These are phyloP conservation scores for Cephalotes varians DNA, from an alignment of 2,888 invertebrate species.

Conservation along the genomic window DNA sequence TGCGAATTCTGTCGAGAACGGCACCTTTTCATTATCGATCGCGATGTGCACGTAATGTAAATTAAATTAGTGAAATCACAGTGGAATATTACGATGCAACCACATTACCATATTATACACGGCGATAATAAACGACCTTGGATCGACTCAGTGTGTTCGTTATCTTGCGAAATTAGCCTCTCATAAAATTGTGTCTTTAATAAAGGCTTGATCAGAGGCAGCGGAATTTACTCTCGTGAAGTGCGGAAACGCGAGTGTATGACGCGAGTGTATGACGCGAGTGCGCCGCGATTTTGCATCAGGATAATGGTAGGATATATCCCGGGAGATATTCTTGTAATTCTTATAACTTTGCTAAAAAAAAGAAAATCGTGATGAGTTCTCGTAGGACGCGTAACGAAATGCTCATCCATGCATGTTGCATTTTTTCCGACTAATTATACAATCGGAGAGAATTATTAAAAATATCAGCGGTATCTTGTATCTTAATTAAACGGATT, in stretches of 20 bases:
- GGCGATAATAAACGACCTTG: slow-evolving; percentile 19
- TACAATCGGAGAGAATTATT: slow-evolving; percentile 1
- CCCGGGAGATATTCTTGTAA: background rate
- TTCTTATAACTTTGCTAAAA: background rate
- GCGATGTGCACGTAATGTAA: slow-evolving; percentile 4
- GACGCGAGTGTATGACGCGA: background rate
- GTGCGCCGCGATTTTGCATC: background rate
- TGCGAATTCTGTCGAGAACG: no score
- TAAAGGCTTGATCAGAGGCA: slow-evolving; percentile 25
- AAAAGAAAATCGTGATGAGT: no score
- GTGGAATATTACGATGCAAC: slow-evolving; percentile 18
- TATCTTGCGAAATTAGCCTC: slow-evolving; percentile 30
- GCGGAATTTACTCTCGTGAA: background rate
- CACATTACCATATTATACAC: background rate
- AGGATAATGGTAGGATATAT: background rate
- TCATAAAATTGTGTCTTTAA: slow-evolving; percentile 8
- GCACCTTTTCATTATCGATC: background rate
- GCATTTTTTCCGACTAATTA: slow-evolving; percentile 21
- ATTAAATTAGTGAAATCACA: slow-evolving; percentile 17
- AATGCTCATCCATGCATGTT: background rate
- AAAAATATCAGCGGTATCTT: background rate
- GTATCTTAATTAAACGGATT: slow-evolving; percentile 15
- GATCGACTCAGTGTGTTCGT: slow-evolving; percentile 1
- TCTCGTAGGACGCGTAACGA: background rate
- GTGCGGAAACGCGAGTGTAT: background rate